A percentile compares a stretch with the other conserved stretches of the same genome.
These are phyloP conservation scores for Anarhynchus alexandrinus DNA, from an alignment of 2,113 vertebrate genomes.

Conservation along the genomic window DNA sequence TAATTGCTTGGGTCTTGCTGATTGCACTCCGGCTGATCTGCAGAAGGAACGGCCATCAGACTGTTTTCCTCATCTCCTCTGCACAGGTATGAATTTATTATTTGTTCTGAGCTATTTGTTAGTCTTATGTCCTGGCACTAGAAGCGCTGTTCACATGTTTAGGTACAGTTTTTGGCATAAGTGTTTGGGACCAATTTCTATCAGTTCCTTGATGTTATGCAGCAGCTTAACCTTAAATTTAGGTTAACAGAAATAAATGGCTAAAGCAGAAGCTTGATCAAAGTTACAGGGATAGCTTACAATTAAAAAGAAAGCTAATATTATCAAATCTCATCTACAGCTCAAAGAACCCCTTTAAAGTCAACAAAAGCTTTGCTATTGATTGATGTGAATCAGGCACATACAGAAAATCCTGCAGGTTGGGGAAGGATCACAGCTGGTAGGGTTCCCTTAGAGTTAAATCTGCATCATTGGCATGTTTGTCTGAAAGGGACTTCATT, in stretches of 20 bases:
- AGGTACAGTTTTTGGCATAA: background rate
- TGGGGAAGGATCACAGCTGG: background rate
- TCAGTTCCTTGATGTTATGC: background rate
- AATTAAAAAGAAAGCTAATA: background rate
- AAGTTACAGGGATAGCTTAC: background rate
- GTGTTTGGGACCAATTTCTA: background rate
- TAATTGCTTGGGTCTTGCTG: background rate
- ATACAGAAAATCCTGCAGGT: background rate
- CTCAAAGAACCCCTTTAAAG: background rate
- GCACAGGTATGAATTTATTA: background rate
- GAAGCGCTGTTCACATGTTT: background rate
- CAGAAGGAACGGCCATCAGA: background rate
- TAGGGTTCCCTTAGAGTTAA: background rate
- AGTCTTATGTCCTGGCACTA: background rate
- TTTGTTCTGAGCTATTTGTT: background rate
- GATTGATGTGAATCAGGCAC: background rate
- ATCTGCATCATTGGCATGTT: fast-evolving
- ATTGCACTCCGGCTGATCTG: background rate
- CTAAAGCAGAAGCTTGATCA: background rate
- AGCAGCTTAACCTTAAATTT: background rate
- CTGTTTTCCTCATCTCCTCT: background rate
- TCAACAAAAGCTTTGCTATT: background rate
- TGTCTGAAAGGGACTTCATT: background rate
- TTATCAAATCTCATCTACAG: background rate
- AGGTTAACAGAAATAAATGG: background rate